Base-by-base conservation (phyloP, 2,113 vertebrate genomes). In the Propithecus coquereli region DNA sequence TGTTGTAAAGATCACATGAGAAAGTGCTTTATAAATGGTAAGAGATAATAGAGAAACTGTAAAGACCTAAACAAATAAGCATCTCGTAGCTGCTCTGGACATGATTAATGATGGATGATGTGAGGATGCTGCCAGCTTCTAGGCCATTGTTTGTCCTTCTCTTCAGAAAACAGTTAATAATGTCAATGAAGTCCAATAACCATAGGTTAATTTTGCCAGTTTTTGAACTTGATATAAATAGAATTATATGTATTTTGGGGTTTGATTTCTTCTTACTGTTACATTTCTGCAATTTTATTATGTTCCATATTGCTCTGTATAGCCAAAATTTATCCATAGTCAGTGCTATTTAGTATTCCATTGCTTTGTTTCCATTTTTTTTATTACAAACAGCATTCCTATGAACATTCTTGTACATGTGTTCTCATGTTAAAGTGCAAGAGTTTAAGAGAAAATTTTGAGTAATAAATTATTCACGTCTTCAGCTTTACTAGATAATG, bases 171-270 rank as follows among this genome's bases (percentile, higher is more conserved):
- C 23, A 30, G 20, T 61, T 80, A 73, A 61, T 30, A 71, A 79
- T 74, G 45, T 43, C 54, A 71, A 40, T 79, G 63, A 83, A n/a
- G 9, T 91, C 14, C 13, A 73, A 12, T 85, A 59, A 79, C 66
- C 16, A 7, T 32, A 61, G 65, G 27, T 57, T 73, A 50, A 37
- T 74, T 93, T 84, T 43, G 22, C 32, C 40, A 88, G 12, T 57
- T 68, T 91, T 87, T 87, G 27, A 85, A 94, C 11, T 88, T 94
- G 70, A 30, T n/a, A 68, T 50, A 50, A 81, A 40, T 94, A n/a
- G 50, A 85, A 80, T 85, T 88, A 5, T 17, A 71, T 7, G 17
- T 83, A 45, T 40, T 77, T 43, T 87, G 63, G 37, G 76, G 27
- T 87, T 79, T 85, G 45, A 50, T 77, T 87, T 52, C 43, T 83